Evolutionary conservation across 2,797 vertebrate species (phyloP).

Genomic region (Oceanodroma leucorhoa): DNA sequence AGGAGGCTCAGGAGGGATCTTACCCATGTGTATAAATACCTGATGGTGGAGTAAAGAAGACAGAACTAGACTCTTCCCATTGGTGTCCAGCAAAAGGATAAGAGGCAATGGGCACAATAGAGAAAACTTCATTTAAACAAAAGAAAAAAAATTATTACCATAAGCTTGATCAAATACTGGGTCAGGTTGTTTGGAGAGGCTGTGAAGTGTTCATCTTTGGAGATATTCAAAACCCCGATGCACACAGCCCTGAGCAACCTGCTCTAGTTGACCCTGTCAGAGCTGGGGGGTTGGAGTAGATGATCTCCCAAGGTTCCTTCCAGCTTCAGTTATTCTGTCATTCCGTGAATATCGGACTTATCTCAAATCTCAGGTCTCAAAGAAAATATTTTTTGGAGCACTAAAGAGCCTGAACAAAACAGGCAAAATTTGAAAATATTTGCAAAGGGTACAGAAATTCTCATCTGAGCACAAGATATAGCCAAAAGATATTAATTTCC

Average conservation of each 20-base stretch:
- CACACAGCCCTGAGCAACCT: neutral
- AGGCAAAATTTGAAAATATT: neutral
- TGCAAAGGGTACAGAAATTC: neutral
- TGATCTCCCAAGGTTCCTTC: neutral
- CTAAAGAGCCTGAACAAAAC: neutral
- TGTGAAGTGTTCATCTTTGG: neutral
- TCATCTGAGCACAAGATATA: neutral
- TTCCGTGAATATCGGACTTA: neutral
- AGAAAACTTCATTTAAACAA: neutral
- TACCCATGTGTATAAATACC: neutral
- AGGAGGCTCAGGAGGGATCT: neutral
- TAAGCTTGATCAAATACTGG: neutral
- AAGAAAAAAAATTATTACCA: neutral
- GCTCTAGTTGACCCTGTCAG: neutral
- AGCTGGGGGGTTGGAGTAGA: fast-evolving
- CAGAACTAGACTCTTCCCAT: neutral
- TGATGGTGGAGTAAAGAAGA: fast-evolving
- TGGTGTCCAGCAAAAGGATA: neutral
- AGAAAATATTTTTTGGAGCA: neutral
- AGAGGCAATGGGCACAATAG: neutral
- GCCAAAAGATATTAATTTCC: neutral
- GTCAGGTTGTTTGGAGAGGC: neutral
- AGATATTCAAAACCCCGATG: neutral
- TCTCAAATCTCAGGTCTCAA: neutral
- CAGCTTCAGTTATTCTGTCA: neutral